A percentile compares a stretch with the other conserved stretches of the same genome.
Conservation (phyloP, 2,797 vertebrate species). For the Sebastes trivittatus region DNA sequence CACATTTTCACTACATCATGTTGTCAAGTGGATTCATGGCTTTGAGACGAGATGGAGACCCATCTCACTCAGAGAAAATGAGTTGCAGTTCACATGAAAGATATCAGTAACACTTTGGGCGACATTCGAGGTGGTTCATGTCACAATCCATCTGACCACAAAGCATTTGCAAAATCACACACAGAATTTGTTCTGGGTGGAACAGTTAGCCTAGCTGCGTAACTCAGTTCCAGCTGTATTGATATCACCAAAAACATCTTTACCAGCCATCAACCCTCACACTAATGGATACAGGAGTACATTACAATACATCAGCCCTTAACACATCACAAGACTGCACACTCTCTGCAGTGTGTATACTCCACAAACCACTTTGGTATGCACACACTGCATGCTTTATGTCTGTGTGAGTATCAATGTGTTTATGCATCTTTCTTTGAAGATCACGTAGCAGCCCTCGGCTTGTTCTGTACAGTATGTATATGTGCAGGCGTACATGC, state of each 20-base stretch:
- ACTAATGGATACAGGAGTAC: slow-evolving; percentile 1
- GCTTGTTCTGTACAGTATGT: slow-evolving; percentile 12
- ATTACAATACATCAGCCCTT: neutral
- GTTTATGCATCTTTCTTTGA: neutral
- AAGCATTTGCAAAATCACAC: neutral
- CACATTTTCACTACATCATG: neutral
- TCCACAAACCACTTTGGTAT: neutral
- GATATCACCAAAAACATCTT: neutral
- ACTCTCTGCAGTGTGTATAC: neutral
- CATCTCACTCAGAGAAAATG: neutral
- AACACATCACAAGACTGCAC: neutral
- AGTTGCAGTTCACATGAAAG: neutral
- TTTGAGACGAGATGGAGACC: neutral
- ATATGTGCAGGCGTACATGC: slow-evolving; percentile 15
- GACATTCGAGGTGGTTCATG: neutral
- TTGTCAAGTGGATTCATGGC: neutral
- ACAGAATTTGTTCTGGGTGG: neutral
- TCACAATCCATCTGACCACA: neutral
- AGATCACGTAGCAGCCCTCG: neutral
- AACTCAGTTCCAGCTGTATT: neutral
- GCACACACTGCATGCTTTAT: neutral
- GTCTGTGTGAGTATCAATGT: neutral
- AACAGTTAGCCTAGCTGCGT: neutral
- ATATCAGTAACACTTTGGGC: neutral
- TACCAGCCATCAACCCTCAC: slow-evolving; percentile 1